Evolutionary conservation across 1,140 invertebrate genomes (phyloP).

Genomic region (Ylistrum balloti): DNA sequence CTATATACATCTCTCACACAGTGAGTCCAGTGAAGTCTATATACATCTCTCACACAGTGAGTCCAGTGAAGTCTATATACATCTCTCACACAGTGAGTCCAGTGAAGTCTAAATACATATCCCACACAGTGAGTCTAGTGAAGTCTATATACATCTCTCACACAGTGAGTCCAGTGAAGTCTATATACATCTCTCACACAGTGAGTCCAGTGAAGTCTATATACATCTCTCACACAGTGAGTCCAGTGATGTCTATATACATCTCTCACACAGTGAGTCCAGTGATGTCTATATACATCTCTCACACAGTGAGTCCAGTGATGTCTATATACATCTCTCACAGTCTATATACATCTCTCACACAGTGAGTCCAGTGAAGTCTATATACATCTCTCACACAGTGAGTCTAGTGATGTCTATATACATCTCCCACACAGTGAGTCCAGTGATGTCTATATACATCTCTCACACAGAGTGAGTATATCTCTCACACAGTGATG

Average conservation of each 20-base stretch:
- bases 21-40: no score
- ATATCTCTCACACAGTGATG: neutral
- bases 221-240: neutral
- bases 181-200: neutral
- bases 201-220: no score
- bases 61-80: no score
- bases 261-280: neutral
- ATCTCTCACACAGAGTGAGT: neutral
- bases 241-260: neutral
- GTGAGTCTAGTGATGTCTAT: neutral
- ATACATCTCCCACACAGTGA: neutral
- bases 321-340: no score
- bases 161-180: neutral
- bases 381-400: neutral
- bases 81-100: neutral
- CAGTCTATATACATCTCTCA: no score
- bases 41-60: neutral
- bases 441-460: neutral
- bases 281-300: neutral
- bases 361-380: neutral
- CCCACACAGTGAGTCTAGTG: neutral
- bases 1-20: neutral
- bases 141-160: no score
- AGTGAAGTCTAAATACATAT: no score
- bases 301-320: neutral